A percentile compares a stretch with the other conserved stretches of the same genome.
Conservation (phyloP, 2,888 invertebrate genomes). For the Pyrocoelia pectoralis region DNA sequence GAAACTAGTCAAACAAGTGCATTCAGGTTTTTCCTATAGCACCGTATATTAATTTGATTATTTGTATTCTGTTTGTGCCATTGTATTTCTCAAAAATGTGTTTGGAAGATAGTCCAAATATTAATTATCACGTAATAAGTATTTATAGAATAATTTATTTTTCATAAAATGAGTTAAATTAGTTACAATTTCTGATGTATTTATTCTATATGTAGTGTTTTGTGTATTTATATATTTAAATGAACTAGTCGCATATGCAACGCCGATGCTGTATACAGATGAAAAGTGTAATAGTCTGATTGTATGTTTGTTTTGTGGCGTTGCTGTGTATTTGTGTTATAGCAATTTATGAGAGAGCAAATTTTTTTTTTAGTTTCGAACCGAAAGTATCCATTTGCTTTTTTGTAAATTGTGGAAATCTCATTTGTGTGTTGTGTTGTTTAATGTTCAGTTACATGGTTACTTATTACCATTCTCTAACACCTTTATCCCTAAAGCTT, state of each 20-base stretch:
- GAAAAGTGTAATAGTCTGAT: constrained; percentile 35
- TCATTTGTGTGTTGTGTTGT: constrained; percentile 54
- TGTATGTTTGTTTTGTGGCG: constrained; percentile 47
- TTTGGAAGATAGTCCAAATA: constrained; percentile 49
- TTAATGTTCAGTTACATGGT: constrained; percentile 55
- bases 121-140: constrained; percentile 45
- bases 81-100: constrained; percentile 38
- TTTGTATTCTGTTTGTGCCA: constrained; percentile 54
- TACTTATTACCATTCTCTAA: constrained; percentile 48
- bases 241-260: constrained; percentile 45
- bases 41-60: constrained; percentile 48
- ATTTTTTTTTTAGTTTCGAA: not conserved
- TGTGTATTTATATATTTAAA: constrained; percentile 52
- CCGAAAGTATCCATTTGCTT: constrained; percentile 8
- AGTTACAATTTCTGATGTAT: constrained; percentile 47
- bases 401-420: constrained; percentile 32
- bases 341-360: constrained; percentile 20
- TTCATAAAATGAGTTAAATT: constrained; percentile 41
- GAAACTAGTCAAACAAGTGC: constrained; percentile 61
- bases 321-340: constrained; percentile 47
- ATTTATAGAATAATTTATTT: constrained; percentile 48
- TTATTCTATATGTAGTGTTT: constrained; percentile 56
- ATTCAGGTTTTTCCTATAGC: constrained; percentile 60
- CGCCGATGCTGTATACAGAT: constrained; percentile 42
- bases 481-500: constrained; percentile 49